Percentiles rank a stretch among this genome's conserved stretches.
Evolutionary conservation across 1,140 invertebrate genomes (phyloP).

Genomic region (Nephotettix cincticeps): DNA sequence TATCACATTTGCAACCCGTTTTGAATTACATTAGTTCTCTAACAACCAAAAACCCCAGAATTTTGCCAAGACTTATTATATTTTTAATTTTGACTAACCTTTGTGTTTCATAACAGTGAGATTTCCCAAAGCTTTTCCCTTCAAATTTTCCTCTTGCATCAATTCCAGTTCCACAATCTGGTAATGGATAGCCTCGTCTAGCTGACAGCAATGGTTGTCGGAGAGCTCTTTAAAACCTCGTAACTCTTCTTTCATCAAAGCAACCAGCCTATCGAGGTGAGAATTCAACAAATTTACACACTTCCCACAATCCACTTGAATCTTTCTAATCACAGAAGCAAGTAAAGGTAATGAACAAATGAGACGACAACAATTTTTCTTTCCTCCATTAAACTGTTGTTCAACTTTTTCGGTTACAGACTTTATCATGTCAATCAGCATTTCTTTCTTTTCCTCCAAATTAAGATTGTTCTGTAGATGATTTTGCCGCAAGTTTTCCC

Average conservation of each 20-base stretch:
- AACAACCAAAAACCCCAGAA: no score
- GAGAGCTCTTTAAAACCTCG: not conserved
- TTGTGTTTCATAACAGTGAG: not conserved
- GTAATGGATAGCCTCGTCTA: not conserved
- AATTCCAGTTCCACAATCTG: constrained; percentile 12
- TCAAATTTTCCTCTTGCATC: not conserved
- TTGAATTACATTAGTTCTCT: no score
- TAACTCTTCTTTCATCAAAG: constrained; percentile 1
- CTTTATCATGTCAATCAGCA: not conserved
- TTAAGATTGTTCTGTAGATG: not conserved
- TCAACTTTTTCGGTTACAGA: not conserved
- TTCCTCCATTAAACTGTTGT: not conserved
- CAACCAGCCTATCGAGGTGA: not conserved
- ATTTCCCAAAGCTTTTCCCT: not conserved
- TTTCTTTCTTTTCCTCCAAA: not conserved
- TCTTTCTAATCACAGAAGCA: not conserved
- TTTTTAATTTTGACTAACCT: constrained; percentile 7
- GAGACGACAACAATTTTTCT: constrained; percentile 5
- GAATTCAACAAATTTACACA: not conserved
- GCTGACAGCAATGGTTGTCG: not conserved
- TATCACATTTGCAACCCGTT: no score
- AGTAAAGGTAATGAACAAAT: not conserved
- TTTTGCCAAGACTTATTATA: no score
- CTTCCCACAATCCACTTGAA: not conserved
- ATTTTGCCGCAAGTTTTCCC: not conserved